A percentile compares a stretch with the other conserved stretches of the same genome.
phyloP scores from a whole-genome alignment of 2,888 invertebrate species.

The Mythimna lalbum region DNA sequence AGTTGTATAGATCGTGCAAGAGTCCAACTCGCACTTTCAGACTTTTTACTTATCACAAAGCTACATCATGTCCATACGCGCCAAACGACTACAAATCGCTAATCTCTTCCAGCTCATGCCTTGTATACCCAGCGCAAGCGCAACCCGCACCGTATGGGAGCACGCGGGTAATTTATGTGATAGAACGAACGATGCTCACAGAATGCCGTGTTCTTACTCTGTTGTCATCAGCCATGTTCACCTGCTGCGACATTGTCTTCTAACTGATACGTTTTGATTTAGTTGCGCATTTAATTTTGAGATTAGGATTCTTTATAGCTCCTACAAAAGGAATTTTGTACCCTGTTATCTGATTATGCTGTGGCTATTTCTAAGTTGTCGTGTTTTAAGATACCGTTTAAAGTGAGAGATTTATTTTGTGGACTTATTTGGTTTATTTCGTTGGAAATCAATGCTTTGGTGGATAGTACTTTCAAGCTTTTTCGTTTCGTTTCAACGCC shows the following conservation, averaged over 20 bases:
- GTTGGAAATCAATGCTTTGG: constrained; percentile 28
- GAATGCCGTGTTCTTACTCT: constrained; percentile 73
- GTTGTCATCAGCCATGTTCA: constrained; percentile 72
- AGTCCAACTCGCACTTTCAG: no score
- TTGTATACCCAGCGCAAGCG: constrained; percentile 44
- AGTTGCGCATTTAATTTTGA: constrained; percentile 55
- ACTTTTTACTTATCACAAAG: neutral
- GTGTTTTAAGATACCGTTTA: constrained; percentile 39
- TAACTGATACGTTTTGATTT: constrained; percentile 66
- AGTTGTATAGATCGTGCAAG: no score
- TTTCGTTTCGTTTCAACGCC: neutral
- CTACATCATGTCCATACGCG: no score
- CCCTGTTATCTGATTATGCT: constrained; percentile 38
- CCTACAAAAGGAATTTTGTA: constrained; percentile 44
- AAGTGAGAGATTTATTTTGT: constrained; percentile 40
- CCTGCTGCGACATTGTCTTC: constrained; percentile 69
- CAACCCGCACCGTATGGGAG: constrained; percentile 72
- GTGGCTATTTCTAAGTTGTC: constrained; percentile 40
- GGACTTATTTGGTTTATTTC: constrained; percentile 48
- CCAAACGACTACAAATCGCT: constrained; percentile 22
- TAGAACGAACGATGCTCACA: constrained; percentile 72
- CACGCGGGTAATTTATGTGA: constrained; percentile 78
- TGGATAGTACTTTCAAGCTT: neutral
- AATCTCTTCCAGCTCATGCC: constrained; percentile 42
- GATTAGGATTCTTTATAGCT: constrained; percentile 61